phyloP scores from a whole-genome alignment of 2,113 vertebrate species.

The Bostrychus sinensis region DNA sequence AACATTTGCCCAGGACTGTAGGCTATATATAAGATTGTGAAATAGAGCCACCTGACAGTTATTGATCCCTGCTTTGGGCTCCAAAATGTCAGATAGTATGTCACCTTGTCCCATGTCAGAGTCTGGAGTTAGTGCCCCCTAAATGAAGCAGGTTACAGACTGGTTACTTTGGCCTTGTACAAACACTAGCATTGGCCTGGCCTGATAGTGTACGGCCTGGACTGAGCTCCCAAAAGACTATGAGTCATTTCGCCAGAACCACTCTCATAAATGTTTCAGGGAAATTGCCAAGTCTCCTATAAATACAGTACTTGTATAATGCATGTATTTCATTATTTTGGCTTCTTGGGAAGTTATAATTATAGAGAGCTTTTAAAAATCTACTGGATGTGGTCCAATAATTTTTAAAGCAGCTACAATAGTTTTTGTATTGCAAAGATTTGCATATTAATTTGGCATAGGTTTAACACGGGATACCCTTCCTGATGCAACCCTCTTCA shows the following conservation, averaged over 20 bases:
- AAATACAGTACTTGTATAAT: not conserved
- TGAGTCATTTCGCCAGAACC: slow-evolving; percentile 49
- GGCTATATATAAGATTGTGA: not conserved
- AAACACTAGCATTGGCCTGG: slow-evolving; percentile 22
- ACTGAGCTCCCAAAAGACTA: slow-evolving; percentile 6
- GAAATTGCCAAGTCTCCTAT: slow-evolving; percentile 21
- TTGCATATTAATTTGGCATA: not conserved
- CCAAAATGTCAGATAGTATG: slow-evolving; percentile 12
- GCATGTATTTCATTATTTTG: not conserved
- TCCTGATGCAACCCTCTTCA: not conserved
- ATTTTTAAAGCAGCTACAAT: too few relatives aligned
- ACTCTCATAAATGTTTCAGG: slow-evolving; percentile 24
- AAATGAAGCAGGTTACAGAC: slow-evolving; percentile 8
- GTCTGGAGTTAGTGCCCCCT: not conserved
- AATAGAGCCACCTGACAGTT: slow-evolving; percentile 24
- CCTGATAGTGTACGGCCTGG: slow-evolving; percentile 2
- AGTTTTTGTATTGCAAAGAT: not conserved
- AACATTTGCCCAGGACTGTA: too few relatives aligned
- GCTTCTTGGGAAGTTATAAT: not conserved
- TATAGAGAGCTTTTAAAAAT: not conserved
- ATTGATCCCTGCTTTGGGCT: slow-evolving; percentile 30
- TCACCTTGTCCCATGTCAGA: slow-evolving; percentile 39
- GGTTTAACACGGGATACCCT: not conserved
- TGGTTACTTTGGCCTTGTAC: slow-evolving; percentile 1
- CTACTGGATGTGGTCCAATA: not conserved